Evolutionary conservation across 2,797 vertebrate species (phyloP), one percentile per base, ranked within the genome.

Genomic region (Decapterus maruadsi): DNA sequence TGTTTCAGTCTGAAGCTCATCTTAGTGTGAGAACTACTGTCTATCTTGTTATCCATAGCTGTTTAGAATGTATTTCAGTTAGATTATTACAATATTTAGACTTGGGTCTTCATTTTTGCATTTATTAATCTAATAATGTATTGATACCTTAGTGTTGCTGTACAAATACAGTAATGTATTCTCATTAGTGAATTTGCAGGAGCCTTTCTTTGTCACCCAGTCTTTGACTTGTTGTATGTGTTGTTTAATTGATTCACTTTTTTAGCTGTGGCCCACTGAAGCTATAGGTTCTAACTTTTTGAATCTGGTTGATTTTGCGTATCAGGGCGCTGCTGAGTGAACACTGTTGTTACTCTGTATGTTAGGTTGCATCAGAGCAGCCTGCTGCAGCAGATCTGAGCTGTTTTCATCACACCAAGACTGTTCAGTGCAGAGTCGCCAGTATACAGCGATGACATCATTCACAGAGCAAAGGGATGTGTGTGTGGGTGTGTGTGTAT

Each of bases 391-490:
- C 42, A 67, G 73, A 46, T 8, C n/a, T 34, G 5, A 22, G 31
- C 56, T 65, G 53, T 68, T 72, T 36, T 62, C 65, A 66, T 69
- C 65, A 62, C 34, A 50, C 7, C 43, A 65, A 36, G 71, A 4
- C 38, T 48, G 60, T 51, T 72, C 63, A 67, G 56, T 29, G 11
- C 53, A 60, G 64, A 11, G 22, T 42, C 58, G 72, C 72, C 66
- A 74, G 69, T 19, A 29, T 48, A 68, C 50, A 16, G 58, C 38
- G 13, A 84, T 85, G 87, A 86, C 72, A 84, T 86, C 78, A 76
- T 77, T 68, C 60, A 51, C 68, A 76, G 53, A 65, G 51, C 46
- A 48, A 26, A 29, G 66, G 66, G 57, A 59, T 74, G 26, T 62
- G 45, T 56, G 73, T 65, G 55, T 51, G 61, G 1, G 70, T 57